Conservation (phyloP, 2,113 vertebrate species). For the Arizona elegans region DNA sequence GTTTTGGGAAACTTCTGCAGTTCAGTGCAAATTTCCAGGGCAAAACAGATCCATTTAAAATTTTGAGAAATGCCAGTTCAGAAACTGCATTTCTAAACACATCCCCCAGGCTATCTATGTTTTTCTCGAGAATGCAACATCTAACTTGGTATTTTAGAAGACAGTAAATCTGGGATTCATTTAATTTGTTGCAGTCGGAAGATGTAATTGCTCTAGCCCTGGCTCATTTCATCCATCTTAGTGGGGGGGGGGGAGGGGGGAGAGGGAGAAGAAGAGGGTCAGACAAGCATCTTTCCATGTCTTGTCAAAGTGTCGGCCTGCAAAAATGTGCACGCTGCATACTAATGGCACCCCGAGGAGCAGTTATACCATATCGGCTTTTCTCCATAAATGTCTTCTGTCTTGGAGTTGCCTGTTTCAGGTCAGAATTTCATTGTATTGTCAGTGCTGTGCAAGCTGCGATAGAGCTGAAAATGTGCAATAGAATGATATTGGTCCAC, state of each 20-base stretch:
- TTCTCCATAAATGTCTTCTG: constrained; percentile 16
- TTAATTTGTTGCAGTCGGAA: constrained; percentile 42
- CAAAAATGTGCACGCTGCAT: background rate
- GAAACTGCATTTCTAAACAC: constrained; percentile 1
- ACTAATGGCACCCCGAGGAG: constrained; percentile 27
- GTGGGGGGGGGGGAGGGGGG: background rate
- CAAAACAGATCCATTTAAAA: background rate
- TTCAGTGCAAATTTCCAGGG: constrained; percentile 16
- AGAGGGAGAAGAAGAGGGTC: background rate
- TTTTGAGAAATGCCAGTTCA: background rate
- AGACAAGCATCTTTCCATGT: background rate
- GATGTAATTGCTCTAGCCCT: constrained; percentile 23
- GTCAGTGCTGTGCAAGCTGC: background rate
- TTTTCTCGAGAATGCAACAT: constrained; percentile 19
- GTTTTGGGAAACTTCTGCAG: constrained; percentile 19
- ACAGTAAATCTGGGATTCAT: constrained; percentile 22
- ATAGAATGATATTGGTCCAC: constrained; percentile 3
- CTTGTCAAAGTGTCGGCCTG: constrained; percentile 30
- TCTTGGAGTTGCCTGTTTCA: constrained; percentile 13
- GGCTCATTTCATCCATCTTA: constrained; percentile 24
- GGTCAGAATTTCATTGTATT: background rate
- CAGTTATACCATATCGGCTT: constrained; percentile 31
- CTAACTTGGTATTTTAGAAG: constrained; percentile 10
- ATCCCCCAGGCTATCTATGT: constrained; percentile 15
- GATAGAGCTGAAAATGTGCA: background rate